Base-by-base conservation (phyloP, 2,888 invertebrate species). In the Cancer borealis region DNA sequence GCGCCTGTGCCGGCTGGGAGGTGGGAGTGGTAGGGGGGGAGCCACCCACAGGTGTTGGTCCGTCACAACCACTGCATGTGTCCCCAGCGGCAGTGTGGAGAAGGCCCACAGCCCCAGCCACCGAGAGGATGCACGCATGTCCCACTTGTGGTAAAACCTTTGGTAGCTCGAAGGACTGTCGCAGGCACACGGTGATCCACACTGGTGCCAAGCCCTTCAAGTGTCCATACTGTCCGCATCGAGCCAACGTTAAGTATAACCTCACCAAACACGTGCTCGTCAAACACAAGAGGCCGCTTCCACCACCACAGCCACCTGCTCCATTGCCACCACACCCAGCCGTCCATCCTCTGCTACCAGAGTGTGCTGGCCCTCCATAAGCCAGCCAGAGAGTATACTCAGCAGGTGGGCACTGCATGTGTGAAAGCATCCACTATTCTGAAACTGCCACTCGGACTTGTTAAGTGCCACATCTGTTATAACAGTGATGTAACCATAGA, bases 151-250 rank as follows among this genome's bases (percentile, higher is more conserved):
- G 91, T 46, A 95, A 95, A 90, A 91, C 93, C 47, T 95, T 95
- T 87, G 92, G 54, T n/a, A 95, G 87, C 87, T 39, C 95, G 26
- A 94, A 93, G 60, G 95, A 95, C 73, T 95, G 94, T 54, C 89
- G 95, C n/a, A 92, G 95, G 54, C 95, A 95, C 91, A 89, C 94
- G 14, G 92, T 95, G 39, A 95, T 95, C n/a, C 95, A 95, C 93
- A 93, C 95, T 0, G 95, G 95, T 39, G 73, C 89, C 8, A 95
- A 95, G 94, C 95, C 95, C 21, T 95, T 92, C 90, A 92, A 92
- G 47, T 95, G 95, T 66, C 95, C 95, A 0, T 95, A 94, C 90
- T 95, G 95, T 54, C 92, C 94, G 49, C 95, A 95, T 73, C 92
- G 93, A 87, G 95, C 95, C 66, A 95, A 95, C 66, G 91, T 95